Percentiles rank a stretch among this genome's conserved stretches.
These are phyloP conservation scores for Eumacrocentrus americanus DNA, from an alignment of 2,888 invertebrate species.

Conservation along the genomic window DNA sequence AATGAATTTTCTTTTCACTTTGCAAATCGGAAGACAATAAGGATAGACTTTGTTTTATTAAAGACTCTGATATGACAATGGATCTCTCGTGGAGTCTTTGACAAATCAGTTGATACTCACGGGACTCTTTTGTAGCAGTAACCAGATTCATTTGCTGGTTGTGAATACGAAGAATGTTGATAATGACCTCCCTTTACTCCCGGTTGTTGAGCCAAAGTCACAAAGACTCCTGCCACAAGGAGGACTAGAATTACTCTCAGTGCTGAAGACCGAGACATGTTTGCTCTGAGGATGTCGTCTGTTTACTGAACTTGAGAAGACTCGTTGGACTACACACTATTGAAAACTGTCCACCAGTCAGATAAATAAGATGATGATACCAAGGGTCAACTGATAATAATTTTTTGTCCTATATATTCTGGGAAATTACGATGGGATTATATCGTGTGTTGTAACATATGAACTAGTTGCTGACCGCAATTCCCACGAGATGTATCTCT, in stretches of 20 bases:
- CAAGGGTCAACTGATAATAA: slow-evolving; percentile 34
- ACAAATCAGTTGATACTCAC: too few relatives aligned
- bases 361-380: slow-evolving; percentile 6
- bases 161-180: slow-evolving; percentile 32
- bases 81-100: too few relatives aligned
- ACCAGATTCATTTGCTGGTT: slow-evolving; percentile 58
- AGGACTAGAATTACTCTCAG: slow-evolving; percentile 30
- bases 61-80: too few relatives aligned
- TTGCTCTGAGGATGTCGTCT: slow-evolving; percentile 36
- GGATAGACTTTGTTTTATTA: too few relatives aligned
- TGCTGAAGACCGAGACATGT: slow-evolving; percentile 42
- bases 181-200: slow-evolving; percentile 47
- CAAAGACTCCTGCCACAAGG: slow-evolving; percentile 34
- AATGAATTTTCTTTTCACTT: too few relatives aligned
- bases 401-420: slow-evolving; percentile 22
- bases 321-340: too few relatives aligned
- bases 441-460: background rate
- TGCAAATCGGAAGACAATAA: too few relatives aligned
- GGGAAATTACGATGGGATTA: slow-evolving; percentile 8
- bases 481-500: background rate
- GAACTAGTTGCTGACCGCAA: slow-evolving; percentile 7
- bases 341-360: background rate
- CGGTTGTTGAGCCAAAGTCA: slow-evolving; percentile 36
- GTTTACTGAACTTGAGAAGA: too few relatives aligned
- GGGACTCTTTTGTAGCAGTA: slow-evolving; percentile 71